These are phyloP conservation scores for Syrrhaptes paradoxus DNA, from an alignment of 2,113 vertebrate genomes.

Conservation along the genomic window DNA sequence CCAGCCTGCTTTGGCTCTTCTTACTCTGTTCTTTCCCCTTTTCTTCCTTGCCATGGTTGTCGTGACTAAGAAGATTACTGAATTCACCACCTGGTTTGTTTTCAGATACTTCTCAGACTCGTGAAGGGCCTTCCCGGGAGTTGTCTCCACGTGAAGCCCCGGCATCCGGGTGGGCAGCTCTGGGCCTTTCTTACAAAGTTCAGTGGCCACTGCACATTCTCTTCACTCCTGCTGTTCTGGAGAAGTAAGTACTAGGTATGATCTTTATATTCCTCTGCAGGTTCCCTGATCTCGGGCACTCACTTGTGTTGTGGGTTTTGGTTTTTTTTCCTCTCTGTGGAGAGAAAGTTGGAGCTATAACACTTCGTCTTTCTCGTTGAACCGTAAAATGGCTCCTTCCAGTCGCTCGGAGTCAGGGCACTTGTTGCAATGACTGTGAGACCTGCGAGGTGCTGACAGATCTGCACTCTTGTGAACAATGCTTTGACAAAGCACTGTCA, in stretches of 20 bases:
- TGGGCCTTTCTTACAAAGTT: constrained; percentile 95
- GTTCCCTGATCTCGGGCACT: not conserved
- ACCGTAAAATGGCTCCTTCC: not conserved
- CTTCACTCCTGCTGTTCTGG: constrained; percentile 93
- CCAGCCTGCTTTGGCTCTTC: not conserved
- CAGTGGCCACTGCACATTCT: constrained; percentile 99
- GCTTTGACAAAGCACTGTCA: not conserved
- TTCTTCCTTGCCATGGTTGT: not conserved
- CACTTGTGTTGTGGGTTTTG: not conserved
- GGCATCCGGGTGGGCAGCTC: constrained; percentile 91
- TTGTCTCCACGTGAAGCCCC: constrained; percentile 91
- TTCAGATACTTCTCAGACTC: constrained; percentile 82
- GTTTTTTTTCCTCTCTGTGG: not conserved
- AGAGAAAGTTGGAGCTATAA: not conserved
- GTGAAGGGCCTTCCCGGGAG: constrained; percentile 90
- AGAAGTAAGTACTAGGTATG: constrained; percentile 84
- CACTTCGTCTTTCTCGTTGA: not conserved
- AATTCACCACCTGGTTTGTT: not conserved
- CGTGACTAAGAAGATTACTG: not conserved
- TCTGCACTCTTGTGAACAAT: not conserved
- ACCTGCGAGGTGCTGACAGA: not conserved
- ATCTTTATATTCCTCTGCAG: not conserved
- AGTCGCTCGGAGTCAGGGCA: not conserved
- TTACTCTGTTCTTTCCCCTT: not conserved
- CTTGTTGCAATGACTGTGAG: not conserved